Evolutionary conservation across 2,797 vertebrate species (phyloP), one percentile per base, ranked within the genome.

Genomic region (Rhyacichthys aspro): DNA sequence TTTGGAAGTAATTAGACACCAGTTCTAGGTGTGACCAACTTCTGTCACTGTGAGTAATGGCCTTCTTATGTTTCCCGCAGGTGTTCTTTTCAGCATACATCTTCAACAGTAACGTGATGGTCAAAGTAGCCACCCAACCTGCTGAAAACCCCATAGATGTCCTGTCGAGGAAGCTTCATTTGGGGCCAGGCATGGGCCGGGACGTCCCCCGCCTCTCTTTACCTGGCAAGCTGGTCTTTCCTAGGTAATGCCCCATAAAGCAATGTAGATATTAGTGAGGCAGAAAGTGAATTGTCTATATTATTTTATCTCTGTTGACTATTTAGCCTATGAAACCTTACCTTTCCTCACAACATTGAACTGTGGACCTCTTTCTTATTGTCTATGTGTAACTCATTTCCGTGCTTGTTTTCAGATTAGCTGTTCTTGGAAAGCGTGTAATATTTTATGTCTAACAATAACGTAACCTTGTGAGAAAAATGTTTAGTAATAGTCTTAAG

Each of bases 11-110:
- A 3, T 28, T 28, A 5, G 19, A 5, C 19, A n/a, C n/a, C n/a
- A 28, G 23, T 5, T 28, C 3, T 28, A 28, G 7, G 23, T 43
- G 28, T 23, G 43, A 37, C 8, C 11, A 16, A 2, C 23, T 28
- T 36, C 9, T 63, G 33, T 36, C 5, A 16, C 7, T 1, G 11
- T 11, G 0, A 7, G 38, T 63, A 3, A 61, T 45, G 8, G 16
- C 11, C 9, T 15, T 0, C 7, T 23, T 16, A 5, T 12, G 8
- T 28, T 11, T 39, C 15, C 17, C 50, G 0, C 87, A 99, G 98
- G 98, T 99, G 34, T 99, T 99, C 86, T 99, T 99, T 89, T 99
- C 98, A 49, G 98, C 98, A 67, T 99, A 99, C 92, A 99, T 99
- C 91, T 99, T 99, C 82, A 99, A 98, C 72, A 99, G 98, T 88